phyloP scores from a whole-genome alignment of 2,888 invertebrate genomes.

The Pyrochroa serraticornis region DNA sequence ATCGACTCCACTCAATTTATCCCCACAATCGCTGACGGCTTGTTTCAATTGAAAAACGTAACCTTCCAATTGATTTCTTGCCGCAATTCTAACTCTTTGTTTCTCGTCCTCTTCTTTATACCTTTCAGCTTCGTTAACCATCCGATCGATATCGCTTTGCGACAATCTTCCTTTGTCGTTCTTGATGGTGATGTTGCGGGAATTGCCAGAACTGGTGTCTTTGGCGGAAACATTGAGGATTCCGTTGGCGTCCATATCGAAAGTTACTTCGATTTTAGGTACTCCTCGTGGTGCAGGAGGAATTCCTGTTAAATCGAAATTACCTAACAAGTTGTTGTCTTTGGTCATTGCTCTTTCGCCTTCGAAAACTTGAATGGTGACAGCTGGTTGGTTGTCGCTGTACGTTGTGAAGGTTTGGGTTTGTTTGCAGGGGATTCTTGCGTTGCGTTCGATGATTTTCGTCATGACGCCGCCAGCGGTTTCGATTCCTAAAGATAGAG shows the following conservation, averaged over 20 bases:
- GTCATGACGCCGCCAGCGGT: conserved; percentile 84
- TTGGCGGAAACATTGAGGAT: conserved; percentile 52
- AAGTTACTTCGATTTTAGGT: conserved; percentile 73
- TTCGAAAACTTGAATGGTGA: conserved; percentile 66
- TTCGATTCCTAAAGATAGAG: conserved; percentile 76
- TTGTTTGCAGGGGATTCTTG: conserved; percentile 64
- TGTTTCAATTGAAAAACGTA: conserved; percentile 74
- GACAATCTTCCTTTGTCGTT: conserved; percentile 80
- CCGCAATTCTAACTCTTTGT: conserved; percentile 68
- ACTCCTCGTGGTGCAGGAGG: conserved; percentile 74
- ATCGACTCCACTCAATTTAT: conserved; percentile 68
- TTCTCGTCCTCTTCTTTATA: conserved; percentile 74
- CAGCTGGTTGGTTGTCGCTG: conserved; percentile 70
- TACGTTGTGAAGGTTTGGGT: conserved; percentile 69
- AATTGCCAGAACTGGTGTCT: too few species aligned
- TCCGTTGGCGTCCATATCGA: conserved; percentile 77
- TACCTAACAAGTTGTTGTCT: conserved; percentile 4
- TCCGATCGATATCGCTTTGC: conserved; percentile 78
- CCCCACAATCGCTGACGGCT: conserved; percentile 67
- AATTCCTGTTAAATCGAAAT: too few species aligned
- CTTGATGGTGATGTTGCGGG: conserved; percentile 65
- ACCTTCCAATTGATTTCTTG: conserved; percentile 74
- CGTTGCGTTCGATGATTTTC: conserved; percentile 65
- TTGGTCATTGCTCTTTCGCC: conserved; percentile 69
- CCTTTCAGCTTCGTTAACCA: conserved; percentile 73